phyloP scores from a whole-genome alignment of 2,888 invertebrate genomes.

The Cephus pulcher region DNA sequence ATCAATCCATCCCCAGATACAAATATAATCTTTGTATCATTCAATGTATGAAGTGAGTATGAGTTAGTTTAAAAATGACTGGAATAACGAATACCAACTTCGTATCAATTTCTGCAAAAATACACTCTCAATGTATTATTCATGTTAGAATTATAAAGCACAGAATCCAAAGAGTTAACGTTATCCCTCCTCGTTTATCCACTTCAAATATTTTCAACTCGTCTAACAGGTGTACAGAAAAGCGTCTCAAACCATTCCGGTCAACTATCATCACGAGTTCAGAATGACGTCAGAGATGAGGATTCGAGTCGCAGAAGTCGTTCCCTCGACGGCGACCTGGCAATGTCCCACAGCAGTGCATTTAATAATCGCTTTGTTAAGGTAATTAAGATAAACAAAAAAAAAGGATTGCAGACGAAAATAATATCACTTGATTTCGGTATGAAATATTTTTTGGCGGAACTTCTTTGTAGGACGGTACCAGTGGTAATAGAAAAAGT shows the following conservation, averaged over 20 bases:
- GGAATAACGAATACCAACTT: neutral
- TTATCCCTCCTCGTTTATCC: neutral
- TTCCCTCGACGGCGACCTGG: slow-evolving; percentile 52
- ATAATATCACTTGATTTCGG: neutral
- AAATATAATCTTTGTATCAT: neutral
- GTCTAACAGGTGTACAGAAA: slow-evolving; percentile 29
- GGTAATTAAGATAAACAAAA: neutral
- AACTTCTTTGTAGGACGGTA: slow-evolving; percentile 23
- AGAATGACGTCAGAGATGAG: slow-evolving; percentile 20
- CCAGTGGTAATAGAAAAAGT: slow-evolving; percentile 44
- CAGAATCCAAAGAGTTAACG: neutral
- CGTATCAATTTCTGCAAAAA: neutral
- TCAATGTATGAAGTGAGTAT: neutral
- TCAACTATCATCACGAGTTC: slow-evolving; percentile 20
- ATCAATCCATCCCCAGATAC: neutral
- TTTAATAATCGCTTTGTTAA: neutral
- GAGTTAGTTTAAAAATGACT: neutral
- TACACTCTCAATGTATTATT: neutral
- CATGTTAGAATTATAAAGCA: neutral
- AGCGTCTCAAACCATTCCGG: slow-evolving; percentile 20
- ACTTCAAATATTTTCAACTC: neutral
- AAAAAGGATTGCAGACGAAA: neutral
- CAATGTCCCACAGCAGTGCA: slow-evolving; percentile 5
- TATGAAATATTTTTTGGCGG: neutral
- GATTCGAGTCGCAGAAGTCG: slow-evolving; percentile 51